A percentile compares a stretch with the other conserved stretches of the same genome.
Evolutionary conservation across 2,888 invertebrate genomes (phyloP).

Genomic region (Spialia ferax): DNA sequence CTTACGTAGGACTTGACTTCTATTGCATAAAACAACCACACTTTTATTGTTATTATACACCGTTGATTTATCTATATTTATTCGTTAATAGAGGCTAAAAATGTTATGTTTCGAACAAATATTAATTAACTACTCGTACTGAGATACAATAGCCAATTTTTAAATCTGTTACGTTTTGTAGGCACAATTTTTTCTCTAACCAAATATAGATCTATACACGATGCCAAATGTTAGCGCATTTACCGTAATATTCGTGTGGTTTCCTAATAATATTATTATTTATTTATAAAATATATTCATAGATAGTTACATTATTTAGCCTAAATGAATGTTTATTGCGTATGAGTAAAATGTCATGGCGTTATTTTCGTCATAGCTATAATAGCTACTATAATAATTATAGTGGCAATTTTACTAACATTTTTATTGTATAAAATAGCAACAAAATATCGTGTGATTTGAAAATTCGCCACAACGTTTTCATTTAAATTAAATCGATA

Average conservation of each 20-base stretch:
- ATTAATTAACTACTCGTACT: slow-evolving; percentile 22
- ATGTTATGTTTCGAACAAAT: slow-evolving; percentile 32
- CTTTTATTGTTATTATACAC: slow-evolving; percentile 15
- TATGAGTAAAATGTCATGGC: slow-evolving; percentile 49
- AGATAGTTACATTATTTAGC: slow-evolving; percentile 47
- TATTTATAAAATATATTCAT: slow-evolving; percentile 46
- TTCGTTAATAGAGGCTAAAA: slow-evolving; percentile 32
- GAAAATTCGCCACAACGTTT: slow-evolving; percentile 54
- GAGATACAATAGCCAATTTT: slow-evolving; percentile 47
- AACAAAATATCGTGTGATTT: slow-evolving; percentile 31
- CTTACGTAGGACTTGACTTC: not conserved
- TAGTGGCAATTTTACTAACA: not conserved
- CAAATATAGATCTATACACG: slow-evolving; percentile 46
- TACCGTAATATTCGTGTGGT: slow-evolving; percentile 52
- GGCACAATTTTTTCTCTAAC: slow-evolving; percentile 44
- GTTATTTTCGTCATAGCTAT: slow-evolving; percentile 43
- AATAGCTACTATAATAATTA: too few species aligned
- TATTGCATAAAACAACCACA: slow-evolving; percentile 31
- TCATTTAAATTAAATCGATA: too few species aligned
- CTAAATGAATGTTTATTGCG: slow-evolving; percentile 42
- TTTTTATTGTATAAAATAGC: slow-evolving; percentile 25
- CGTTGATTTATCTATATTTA: slow-evolving; percentile 32
- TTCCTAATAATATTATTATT: slow-evolving; percentile 48
- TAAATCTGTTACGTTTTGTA: slow-evolving; percentile 48
- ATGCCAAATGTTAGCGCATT: slow-evolving; percentile 73